Evolutionary conservation across 2,113 vertebrate genomes (phyloP), one percentile per base, ranked within the genome.

Genomic region (Natator depressus): DNA sequence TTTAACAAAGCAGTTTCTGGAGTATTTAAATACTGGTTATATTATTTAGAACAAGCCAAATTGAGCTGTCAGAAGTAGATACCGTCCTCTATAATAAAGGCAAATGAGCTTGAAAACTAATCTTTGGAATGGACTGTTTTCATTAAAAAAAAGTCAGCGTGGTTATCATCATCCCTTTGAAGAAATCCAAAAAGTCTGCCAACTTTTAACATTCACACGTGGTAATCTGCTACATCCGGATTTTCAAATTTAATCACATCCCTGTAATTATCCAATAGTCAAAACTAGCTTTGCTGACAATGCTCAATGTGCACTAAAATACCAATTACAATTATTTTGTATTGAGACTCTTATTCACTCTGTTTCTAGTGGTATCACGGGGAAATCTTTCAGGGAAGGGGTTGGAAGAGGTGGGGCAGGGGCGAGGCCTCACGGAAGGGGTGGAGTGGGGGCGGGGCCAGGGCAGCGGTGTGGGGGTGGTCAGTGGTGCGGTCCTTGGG

Each of bases 201-300:
- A 93, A 87, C n/a, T 86, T 85, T 81, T 65, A 89, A 84, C 82
- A 91, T 31, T 89, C 75, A 87, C 2, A 10, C 79, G 57, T 20
- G 38, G 87, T 6, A 75, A 90, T 53, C 65, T 78, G 76, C 49
- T n/a, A 65, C 51, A 59, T 91, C 35, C 24, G 2, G 51, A 92
- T 93, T 94, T 96, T 90, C 85, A 95, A 96, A 90, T 87, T 72
- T 88, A 94, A 93, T 89, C 47, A 55, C 47, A 92, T 94, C 35
- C 31, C 54, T 89, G 0, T 62, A 97, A 96, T 92, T 95, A 95
- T 19, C 13, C 69, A 94, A 91, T 86, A 94, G 95, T 75, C 85
- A 95, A 94, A 94, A 76, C 14, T 29, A 83, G 29, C 84, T 96
- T 72, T 89, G 55, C 62, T 88, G 93, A 91, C 78, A 97, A 95